Evolutionary conservation across 2,113 vertebrate genomes (phyloP).

Genomic region (Clarias batrachus): DNA sequence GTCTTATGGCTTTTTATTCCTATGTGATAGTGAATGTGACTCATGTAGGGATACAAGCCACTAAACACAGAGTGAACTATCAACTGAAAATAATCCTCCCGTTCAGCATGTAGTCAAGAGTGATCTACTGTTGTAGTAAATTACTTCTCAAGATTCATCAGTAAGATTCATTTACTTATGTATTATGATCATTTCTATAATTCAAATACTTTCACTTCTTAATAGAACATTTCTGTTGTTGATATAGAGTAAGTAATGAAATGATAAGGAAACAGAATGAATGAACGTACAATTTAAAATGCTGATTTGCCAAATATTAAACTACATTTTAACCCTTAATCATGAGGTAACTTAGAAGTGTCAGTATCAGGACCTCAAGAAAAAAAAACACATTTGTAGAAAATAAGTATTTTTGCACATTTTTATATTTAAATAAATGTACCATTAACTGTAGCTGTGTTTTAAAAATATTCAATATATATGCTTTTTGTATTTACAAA

Average conservation of each 20-base stretch:
- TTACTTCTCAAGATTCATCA: constrained; percentile 1
- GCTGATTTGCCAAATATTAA: not conserved
- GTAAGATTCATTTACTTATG: not conserved
- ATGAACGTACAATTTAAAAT: not conserved
- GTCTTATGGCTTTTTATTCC: constrained; percentile 99
- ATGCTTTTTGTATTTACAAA: no score
- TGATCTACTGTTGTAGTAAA: not conserved
- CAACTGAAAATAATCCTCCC: constrained; percentile 41
- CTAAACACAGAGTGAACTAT: constrained; percentile 94
- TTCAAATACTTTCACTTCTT: not conserved
- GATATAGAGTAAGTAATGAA: not conserved
- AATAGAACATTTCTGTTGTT: not conserved
- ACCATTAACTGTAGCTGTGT: no score
- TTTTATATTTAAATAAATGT: no score
- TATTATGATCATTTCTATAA: constrained; percentile 18
- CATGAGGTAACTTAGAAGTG: no score
- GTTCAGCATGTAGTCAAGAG: constrained; percentile 2
- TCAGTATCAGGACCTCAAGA: no score
- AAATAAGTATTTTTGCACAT: no score
- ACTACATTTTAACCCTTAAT: no score
- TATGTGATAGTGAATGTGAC: constrained; percentile 97
- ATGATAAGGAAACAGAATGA: not conserved
- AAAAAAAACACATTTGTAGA: no score
- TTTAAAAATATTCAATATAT: no score
- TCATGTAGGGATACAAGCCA: constrained; percentile 99